These are phyloP conservation scores for Girardia tigrina DNA, from an alignment of 2,888 invertebrate species.

Conservation along the genomic window DNA sequence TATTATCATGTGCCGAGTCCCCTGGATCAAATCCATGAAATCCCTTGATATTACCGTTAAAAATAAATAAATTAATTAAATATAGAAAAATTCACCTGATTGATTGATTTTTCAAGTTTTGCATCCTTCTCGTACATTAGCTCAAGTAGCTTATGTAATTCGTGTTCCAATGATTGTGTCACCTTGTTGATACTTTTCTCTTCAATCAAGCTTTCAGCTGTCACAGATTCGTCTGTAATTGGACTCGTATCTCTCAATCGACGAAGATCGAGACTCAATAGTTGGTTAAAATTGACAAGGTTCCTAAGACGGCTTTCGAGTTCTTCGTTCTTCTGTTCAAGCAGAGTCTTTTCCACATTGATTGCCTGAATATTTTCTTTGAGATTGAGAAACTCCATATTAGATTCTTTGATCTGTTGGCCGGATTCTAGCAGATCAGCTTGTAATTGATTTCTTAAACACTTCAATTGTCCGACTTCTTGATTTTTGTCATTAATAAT, in stretches of 20 bases:
- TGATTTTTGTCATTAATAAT: neutral
- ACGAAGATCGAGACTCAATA: neutral
- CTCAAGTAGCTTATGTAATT: neutral
- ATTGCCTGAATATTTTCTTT: neutral
- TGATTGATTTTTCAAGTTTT: neutral
- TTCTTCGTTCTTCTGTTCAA: neutral
- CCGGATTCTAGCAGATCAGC: neutral
- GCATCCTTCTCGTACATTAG: neutral
- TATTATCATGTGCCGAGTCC: neutral
- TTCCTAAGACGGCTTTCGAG: neutral
- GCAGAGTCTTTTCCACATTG: neutral
- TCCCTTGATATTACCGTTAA: neutral
- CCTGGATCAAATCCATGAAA: neutral
- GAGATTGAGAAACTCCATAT: constrained; percentile 19
- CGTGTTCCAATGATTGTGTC: constrained; percentile 1
- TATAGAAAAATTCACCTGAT: neutral
- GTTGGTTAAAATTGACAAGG: neutral
- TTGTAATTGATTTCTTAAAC: constrained; percentile 5
- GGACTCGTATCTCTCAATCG: neutral
- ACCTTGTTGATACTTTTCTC: neutral
- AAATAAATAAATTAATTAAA: neutral
- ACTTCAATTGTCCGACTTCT: neutral
- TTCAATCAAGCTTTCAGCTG: neutral
- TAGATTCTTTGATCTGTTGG: constrained; percentile 1
- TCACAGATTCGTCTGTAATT: neutral